A percentile compares a stretch with the other conserved stretches of the same genome.
These are phyloP conservation scores for Oopsacas minuta DNA, from an alignment of 37 sponge, comb jelly and placozoan species.

Conservation along the genomic window DNA sequence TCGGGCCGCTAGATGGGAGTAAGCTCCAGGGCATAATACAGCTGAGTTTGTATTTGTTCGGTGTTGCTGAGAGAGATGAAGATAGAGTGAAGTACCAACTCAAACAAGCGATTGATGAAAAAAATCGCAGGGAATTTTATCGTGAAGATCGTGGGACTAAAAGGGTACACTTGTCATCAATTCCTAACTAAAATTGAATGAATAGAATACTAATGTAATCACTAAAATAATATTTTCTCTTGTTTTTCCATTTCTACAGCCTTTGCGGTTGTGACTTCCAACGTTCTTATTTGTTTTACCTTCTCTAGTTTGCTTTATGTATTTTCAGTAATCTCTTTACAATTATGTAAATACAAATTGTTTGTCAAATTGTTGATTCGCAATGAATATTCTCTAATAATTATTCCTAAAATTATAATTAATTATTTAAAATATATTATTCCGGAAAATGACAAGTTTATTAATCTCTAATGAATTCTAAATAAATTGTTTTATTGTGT, in stretches of 20 bases:
- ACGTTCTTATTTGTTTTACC: no score
- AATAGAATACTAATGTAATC: no score
- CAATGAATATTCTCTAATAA: no score
- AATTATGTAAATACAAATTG: no score
- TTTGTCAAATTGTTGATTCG: no score
- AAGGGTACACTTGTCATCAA: not conserved
- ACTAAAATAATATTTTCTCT: no score
- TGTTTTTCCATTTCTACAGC: no score
- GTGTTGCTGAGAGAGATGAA: not conserved
- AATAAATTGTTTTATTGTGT: not conserved
- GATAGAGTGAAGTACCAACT: constrained; percentile 6
- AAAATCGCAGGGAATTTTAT: constrained; percentile 11
- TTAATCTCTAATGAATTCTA: not conserved
- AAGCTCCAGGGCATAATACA: not conserved
- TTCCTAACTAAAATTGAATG: not conserved
- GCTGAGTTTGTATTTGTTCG: not conserved
- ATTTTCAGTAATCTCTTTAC: no score
- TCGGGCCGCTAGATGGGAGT: not conserved
- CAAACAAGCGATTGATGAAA: constrained; percentile 14
- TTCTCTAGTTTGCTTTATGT: no score
- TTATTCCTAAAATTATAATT: no score
- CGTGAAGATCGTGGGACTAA: constrained; percentile 4
- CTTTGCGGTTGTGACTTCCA: no score
- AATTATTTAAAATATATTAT: not conserved
- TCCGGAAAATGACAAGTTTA: not conserved